Conservation (phyloP, 2,888 invertebrate species). For the Nomada lathburiana region DNA sequence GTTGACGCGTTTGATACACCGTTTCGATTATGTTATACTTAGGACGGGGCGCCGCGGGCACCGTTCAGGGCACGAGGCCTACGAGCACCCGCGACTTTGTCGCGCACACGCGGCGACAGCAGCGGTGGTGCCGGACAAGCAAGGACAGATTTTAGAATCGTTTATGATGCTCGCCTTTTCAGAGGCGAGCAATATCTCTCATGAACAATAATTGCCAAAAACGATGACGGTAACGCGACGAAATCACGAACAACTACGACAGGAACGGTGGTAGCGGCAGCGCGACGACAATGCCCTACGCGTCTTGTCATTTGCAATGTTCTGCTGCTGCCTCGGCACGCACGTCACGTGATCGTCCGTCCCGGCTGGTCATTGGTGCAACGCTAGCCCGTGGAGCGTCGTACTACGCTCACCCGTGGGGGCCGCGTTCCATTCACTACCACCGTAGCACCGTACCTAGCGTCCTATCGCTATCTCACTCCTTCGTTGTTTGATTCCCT, state of each 20-base stretch:
- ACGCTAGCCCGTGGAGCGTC: constrained; percentile 71
- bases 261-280: constrained; percentile 57
- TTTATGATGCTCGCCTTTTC: constrained; percentile 37
- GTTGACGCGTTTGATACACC: constrained; percentile 36
- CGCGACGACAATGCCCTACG: constrained; percentile 78
- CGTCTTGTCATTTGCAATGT: constrained; percentile 83
- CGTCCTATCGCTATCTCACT: constrained; percentile 72
- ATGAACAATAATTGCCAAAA: constrained; percentile 33
- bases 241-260: constrained; percentile 53
- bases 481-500: constrained; percentile 28
- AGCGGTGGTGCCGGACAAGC: constrained; percentile 52
- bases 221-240: constrained; percentile 44
- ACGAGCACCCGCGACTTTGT: constrained; percentile 68
- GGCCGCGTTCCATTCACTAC: constrained; percentile 83
- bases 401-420: constrained; percentile 79
- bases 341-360: constrained; percentile 78
- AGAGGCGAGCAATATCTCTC: constrained; percentile 56
- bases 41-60: constrained; percentile 64
- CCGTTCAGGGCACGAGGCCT: constrained; percentile 72
- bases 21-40: constrained; percentile 48
- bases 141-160: constrained; percentile 50
- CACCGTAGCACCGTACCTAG: constrained; percentile 76
- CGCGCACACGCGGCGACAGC: constrained; percentile 69
- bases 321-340: constrained; percentile 80
- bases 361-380: constrained; percentile 74